Evolutionary conservation across 2,888 invertebrate species (phyloP).

Genomic region (Calliopum simillimum): DNA sequence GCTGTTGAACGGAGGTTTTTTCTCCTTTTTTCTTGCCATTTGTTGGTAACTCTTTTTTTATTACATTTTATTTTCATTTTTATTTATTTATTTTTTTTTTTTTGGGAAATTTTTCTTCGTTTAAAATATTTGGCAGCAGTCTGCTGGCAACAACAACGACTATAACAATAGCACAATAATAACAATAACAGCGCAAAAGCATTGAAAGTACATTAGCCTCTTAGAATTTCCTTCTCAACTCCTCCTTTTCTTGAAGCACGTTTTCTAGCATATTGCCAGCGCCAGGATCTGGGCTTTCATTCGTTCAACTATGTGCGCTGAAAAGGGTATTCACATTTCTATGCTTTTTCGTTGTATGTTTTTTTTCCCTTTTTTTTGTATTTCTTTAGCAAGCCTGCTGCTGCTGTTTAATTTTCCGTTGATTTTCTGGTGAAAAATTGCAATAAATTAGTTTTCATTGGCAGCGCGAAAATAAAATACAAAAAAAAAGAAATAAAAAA

Average conservation of each 20-base stretch:
- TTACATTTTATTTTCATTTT: slow-evolving; percentile 11
- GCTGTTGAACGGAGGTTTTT: slow-evolving; percentile 22
- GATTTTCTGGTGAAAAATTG: slow-evolving; percentile 17
- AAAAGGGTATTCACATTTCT: neutral
- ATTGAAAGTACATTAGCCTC: slow-evolving; percentile 28
- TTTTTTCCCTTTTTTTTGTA: neutral
- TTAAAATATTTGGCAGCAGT: neutral
- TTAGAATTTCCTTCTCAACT: slow-evolving; percentile 25
- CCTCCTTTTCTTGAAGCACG: slow-evolving; percentile 19
- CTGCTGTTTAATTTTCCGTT: slow-evolving; percentile 13
- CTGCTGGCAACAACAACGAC: neutral
- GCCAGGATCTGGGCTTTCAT: neutral
- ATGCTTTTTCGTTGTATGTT: neutral
- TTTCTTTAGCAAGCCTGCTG: neutral
- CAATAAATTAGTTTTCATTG: slow-evolving; percentile 31
- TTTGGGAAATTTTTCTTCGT: neutral
- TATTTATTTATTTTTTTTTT: neutral
- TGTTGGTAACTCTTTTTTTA: slow-evolving; percentile 16
- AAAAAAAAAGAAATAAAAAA: slow-evolving; percentile 15
- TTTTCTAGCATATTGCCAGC: neutral
- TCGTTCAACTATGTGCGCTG: neutral
- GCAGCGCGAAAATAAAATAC: slow-evolving; percentile 20
- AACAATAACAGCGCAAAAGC: neutral
- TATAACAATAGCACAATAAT: neutral
- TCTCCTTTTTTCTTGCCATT: neutral